Conservation (phyloP, 2,888 invertebrate species). For the Phlogophora meticulosa region DNA sequence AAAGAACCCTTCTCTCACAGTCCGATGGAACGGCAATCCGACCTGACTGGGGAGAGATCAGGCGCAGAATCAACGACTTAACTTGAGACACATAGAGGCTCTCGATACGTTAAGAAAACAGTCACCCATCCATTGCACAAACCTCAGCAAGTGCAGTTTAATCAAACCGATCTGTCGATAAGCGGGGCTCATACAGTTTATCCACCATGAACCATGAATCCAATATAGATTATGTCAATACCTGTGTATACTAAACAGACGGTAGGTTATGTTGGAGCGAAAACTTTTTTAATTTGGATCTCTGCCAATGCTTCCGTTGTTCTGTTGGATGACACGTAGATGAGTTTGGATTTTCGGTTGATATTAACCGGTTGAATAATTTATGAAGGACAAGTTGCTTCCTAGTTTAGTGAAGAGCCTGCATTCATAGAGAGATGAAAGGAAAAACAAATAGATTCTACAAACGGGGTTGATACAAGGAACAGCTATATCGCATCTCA, state of each 20-base stretch:
- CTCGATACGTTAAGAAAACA: background rate
- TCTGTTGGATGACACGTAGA: constrained; percentile 52
- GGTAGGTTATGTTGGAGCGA: constrained; percentile 26
- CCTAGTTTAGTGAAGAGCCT: constrained; percentile 8
- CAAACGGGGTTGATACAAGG: background rate
- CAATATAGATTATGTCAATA: constrained; percentile 53
- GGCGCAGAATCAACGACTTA: no score
- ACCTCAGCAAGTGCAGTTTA: background rate
- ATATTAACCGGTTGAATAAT: constrained; percentile 52
- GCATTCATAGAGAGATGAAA: constrained; percentile 8
- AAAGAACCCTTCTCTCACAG: no score
- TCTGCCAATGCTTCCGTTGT: constrained; percentile 56
- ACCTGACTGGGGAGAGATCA: no score
- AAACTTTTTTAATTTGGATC: constrained; percentile 69
- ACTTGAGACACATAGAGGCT: no score
- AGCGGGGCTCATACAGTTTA: background rate
- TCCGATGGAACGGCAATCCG: no score
- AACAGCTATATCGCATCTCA: background rate
- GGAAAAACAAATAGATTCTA: background rate
- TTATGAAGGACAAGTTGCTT: constrained; percentile 42
- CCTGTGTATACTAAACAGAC: constrained; percentile 47
- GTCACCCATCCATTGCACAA: background rate
- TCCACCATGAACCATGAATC: constrained; percentile 18
- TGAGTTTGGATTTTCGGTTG: constrained; percentile 39
- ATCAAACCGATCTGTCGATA: background rate